These are phyloP conservation scores for Therioaphis trifolii DNA, from an alignment of 2,888 invertebrate species.

Conservation along the genomic window DNA sequence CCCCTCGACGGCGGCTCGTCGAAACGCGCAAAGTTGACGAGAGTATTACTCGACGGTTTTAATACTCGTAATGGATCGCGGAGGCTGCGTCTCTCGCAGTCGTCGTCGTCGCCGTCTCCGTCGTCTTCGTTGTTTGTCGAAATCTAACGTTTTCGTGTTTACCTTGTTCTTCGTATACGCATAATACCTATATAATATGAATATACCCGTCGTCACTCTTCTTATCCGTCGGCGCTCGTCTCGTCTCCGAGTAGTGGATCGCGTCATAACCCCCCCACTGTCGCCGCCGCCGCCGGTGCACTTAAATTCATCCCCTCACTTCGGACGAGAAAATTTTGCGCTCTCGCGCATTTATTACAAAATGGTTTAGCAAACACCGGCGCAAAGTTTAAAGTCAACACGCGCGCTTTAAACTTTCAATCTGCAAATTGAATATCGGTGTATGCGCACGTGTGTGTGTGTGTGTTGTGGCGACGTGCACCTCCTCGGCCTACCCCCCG, in stretches of 20 bases:
- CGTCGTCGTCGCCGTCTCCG: too few relatives aligned
- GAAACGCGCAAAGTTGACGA: neutral
- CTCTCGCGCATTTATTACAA: slow-evolving; percentile 12
- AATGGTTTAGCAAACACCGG: slow-evolving; percentile 51
- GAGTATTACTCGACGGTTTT: slow-evolving; percentile 45
- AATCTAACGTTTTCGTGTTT: neutral
- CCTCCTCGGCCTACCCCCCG: neutral
- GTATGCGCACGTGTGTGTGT: too few relatives aligned
- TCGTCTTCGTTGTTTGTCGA: slow-evolving; percentile 1
- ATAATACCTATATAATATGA: too few relatives aligned
- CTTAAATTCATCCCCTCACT: slow-evolving; percentile 4
- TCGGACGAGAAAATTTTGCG: slow-evolving; percentile 3
- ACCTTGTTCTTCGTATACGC: neutral
- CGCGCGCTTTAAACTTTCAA: slow-evolving; percentile 50
- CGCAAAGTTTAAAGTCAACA: slow-evolving; percentile 61
- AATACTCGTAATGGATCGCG: slow-evolving; percentile 55
- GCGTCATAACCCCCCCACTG: slow-evolving; percentile 31
- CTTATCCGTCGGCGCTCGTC: neutral
- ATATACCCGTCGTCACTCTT: too few relatives aligned
- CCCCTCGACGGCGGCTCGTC: neutral
- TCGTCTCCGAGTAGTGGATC: neutral
- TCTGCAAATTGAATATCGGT: slow-evolving; percentile 49
- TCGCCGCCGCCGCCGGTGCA: neutral
- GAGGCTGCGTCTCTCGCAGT: too few relatives aligned
- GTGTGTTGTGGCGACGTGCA: too few relatives aligned